Evolutionary conservation across 2,797 vertebrate species (phyloP), one percentile per base, ranked within the genome.

Genomic region (Fratercula arctica): DNA sequence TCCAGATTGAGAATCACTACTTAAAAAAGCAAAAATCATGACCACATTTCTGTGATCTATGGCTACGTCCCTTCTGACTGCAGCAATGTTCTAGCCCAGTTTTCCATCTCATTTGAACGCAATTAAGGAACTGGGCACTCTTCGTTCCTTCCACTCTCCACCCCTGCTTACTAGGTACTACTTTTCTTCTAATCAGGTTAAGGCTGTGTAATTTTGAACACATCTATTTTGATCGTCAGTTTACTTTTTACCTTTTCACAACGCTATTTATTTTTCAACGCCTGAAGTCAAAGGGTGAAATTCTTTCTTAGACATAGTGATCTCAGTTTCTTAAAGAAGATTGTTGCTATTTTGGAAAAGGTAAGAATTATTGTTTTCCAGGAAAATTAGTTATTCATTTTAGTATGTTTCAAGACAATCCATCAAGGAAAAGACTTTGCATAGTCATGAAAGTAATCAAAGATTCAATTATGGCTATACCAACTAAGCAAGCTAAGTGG

Each of bases 391-490:
- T 91, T 21, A n/a, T 66, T 60, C 2, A 9, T 64, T 79, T 83
- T 85, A 93, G 81, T 77, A 68, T 1, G 5, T 91, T 96, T 89
- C 50, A 89, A 79, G 89, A 93, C 35, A 75, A 95, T 50, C 19
- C 56, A 88, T 74, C 35, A 60, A 78, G 66, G 45, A 94, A 94
- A 96, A 95, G 8, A 76, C 10, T 74, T 89, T 64, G 50, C 77
- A 89, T 18, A 60, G 59, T 95, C 39, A 89, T 82, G 54, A 94
- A 96, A 96, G 92, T 78, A 83, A 91, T 87, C 57, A 81, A 78
- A 46, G 16, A 85, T 72, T 93, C 93, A 95, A 93, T 95, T 93
- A 86, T 54, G 67, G 41, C 33, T 54, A 82, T 39, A 88, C 26
- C 67, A 85, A 88, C 37, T 86, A 94, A 90, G 90, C 41, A 89